Percentiles rank a stretch among this genome's conserved stretches.
These are phyloP conservation scores for Amazona finschi DNA, from an alignment of 2,797 vertebrate species.

Conservation along the genomic window DNA sequence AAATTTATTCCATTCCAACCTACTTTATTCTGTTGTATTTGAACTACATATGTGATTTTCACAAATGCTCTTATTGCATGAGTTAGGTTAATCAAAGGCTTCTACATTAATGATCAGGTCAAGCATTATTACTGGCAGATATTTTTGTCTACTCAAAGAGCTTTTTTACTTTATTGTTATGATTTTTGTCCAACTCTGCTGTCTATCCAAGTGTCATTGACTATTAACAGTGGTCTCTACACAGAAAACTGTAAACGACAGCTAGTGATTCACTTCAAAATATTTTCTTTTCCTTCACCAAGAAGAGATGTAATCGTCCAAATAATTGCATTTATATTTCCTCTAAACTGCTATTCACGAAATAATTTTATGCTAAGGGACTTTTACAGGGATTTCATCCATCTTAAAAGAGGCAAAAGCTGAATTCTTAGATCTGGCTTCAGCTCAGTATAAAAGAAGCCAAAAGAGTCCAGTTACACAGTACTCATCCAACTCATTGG, in stretches of 20 bases:
- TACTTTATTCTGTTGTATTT: not conserved
- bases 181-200: not conserved
- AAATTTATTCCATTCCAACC: not conserved
- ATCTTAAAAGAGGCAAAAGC: slow-evolving; percentile 25
- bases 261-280: not conserved
- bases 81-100: not conserved
- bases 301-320: slow-evolving; percentile 44
- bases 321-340: slow-evolving; percentile 46
- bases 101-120: not conserved
- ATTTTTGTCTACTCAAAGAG: not conserved
- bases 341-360: slow-evolving; percentile 39
- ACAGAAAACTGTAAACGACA: not conserved
- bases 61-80: not conserved
- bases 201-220: slow-evolving; percentile 21
- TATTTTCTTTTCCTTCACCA: slow-evolving; percentile 46
- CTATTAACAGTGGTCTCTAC: slow-evolving; percentile 2
- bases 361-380: slow-evolving; percentile 27
- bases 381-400: not conserved
- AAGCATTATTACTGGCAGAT: not conserved
- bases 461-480: slow-evolving; percentile 27
- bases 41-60: not conserved
- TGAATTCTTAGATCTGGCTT: slow-evolving; percentile 55
- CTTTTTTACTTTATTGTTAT: not conserved
- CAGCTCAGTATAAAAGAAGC: slow-evolving; percentile 24
- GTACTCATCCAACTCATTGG: not conserved